Base-by-base conservation (phyloP, 35 echinoderm and acorn worm genomes). In the Ophiothrix spiculata region DNA sequence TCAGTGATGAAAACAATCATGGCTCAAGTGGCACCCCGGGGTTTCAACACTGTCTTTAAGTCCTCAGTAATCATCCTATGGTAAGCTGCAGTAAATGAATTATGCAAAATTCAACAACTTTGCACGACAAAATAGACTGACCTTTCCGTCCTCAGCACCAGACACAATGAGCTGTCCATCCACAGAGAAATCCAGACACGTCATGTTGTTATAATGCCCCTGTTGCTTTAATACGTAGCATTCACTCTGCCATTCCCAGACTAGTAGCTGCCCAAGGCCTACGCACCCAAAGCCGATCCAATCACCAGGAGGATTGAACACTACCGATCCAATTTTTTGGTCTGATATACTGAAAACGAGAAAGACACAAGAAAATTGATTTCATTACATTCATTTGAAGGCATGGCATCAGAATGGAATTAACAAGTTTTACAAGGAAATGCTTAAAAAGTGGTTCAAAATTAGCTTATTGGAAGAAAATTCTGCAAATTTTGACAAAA, bases 191-290 rank as follows among this genome's bases (percentile, higher is more conserved):
- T 94, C 96, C 23, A 99, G 49, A 36, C 92, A 89, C 4, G 85
- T 86, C 96, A 99, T 99, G 81, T 91, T 89, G 86, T 94, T 99
- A 64, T 88, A 94, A 63, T 99, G 96, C 12, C 96, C 96, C 84
- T 99, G 96, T 75, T 99, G 96, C 64, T 99, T 99, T 17, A 99
- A 74, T n/a, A 99, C 92, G 19, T 94, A 94, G 78, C 85, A 90
- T 69, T 99, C 96, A 75, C 96, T 99, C 56, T 94, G 92, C 96
- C 96, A 99, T 36, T 99, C 96, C 96, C 96, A 99, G 12, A 99
- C 96, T 34, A 94, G 74, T 34, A 99, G 83, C 79, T 99, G 91
- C 11, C 96, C 96, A 4, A 94, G 82, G 0, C 89, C 92, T 17
- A 81, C 77, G 87, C 96, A 99, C 28, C 96, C 96, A 79, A 99